Evolutionary conservation across 64 coral and sea anemone genomes (phyloP).

Genomic region (Astreopora myriophthalma): DNA sequence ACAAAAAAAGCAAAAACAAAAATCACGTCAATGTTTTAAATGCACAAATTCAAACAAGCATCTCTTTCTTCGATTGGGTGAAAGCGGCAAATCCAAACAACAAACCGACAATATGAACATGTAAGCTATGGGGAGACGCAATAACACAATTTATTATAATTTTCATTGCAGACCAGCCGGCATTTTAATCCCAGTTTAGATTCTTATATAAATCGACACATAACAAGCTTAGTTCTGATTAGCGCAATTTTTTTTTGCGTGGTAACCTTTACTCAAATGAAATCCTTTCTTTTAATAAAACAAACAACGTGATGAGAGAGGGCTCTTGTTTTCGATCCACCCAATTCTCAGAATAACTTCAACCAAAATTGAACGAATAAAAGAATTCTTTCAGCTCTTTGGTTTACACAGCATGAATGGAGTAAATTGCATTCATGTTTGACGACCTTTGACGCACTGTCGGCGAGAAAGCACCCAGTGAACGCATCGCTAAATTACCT

Average conservation of each 20-base stretch:
- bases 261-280: background rate
- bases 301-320: background rate
- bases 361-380: background rate
- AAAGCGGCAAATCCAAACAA: too few species aligned
- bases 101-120: too few species aligned
- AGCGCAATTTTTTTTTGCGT: background rate
- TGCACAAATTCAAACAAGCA: too few species aligned
- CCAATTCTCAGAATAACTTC: background rate
- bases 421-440: background rate
- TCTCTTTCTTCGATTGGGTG: too few species aligned
- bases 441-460: background rate
- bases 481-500: background rate
- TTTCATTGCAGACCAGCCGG: background rate
- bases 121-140: background rate
- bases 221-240: background rate
- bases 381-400: background rate
- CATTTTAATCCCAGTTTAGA: background rate
- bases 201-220: background rate
- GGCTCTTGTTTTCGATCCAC: too few species aligned
- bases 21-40: too few species aligned
- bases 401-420: background rate
- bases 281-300: background rate
- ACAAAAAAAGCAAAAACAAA: background rate
- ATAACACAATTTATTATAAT: background rate
- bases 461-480: too few species aligned